These are phyloP conservation scores for Brachyhypopomus gauderio DNA, from an alignment of 2,113 vertebrate species.

Conservation along the genomic window DNA sequence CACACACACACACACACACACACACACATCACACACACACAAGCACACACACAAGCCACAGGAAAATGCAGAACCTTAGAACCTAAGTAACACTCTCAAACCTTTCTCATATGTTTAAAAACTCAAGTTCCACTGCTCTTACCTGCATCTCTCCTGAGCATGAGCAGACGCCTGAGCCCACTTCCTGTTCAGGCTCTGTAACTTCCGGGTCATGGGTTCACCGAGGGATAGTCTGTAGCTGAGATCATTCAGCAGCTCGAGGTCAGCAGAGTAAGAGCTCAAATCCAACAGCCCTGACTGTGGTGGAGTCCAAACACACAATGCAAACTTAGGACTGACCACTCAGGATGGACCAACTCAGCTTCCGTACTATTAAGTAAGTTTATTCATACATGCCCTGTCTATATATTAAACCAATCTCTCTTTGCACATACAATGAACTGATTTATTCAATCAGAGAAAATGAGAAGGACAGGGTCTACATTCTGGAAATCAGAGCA, in stretches of 20 bases:
- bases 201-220: conserved; percentile 71
- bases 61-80: background rate
- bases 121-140: background rate
- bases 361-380: too few relatives aligned
- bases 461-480: too few relatives aligned
- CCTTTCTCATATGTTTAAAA: background rate
- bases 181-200: conserved; percentile 77
- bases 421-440: too few relatives aligned
- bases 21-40: conserved; percentile 29
- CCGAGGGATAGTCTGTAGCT: conserved; percentile 78
- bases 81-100: background rate
- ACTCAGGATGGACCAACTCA: too few relatives aligned
- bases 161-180: conserved; percentile 77
- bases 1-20: conserved; percentile 35
- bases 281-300: conserved; percentile 78
- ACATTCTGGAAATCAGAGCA: too few relatives aligned
- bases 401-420: too few relatives aligned
- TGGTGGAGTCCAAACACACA: conserved; percentile 11
- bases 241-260: conserved; percentile 85
- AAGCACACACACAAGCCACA: background rate
- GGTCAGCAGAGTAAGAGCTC: conserved; percentile 75
- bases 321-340: background rate
- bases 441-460: too few relatives aligned
- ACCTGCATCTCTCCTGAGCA: conserved; percentile 86
- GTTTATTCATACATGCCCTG: too few relatives aligned